These are phyloP conservation scores for Torymus auratus DNA, from an alignment of 2,888 invertebrate genomes.

Conservation along the genomic window DNA sequence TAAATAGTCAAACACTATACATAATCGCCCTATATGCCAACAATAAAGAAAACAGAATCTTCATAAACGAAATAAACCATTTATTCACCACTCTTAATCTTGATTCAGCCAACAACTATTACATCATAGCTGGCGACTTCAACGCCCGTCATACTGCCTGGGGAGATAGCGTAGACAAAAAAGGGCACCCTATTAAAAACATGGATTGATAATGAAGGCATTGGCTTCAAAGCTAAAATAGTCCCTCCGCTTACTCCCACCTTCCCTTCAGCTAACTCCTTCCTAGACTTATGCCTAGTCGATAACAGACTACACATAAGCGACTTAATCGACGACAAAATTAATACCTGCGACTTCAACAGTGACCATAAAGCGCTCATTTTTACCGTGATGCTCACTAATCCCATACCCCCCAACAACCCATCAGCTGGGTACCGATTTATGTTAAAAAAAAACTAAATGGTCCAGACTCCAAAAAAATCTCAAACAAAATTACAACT, in stretches of 20 bases:
- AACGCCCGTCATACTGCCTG: slow-evolving; percentile 9
- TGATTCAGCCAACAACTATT: background rate
- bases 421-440: background rate
- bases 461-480: background rate
- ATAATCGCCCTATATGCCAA: background rate
- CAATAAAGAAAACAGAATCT: background rate
- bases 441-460: slow-evolving; percentile 33
- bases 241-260: background rate
- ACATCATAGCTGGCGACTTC: slow-evolving; percentile 12
- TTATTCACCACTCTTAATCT: background rate
- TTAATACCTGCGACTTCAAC: background rate
- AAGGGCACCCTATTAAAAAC: background rate
- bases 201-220: background rate
- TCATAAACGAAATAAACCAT: background rate
- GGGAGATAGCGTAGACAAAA: background rate
- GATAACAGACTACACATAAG: background rate
- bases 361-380: background rate
- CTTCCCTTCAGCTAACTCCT: background rate
- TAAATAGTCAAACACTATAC: background rate
- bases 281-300: background rate
- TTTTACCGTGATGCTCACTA: background rate
- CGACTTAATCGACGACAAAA: background rate
- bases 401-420: background rate
- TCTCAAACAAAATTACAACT: background rate
- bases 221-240: background rate